Evolutionary conservation across 2,797 vertebrate species (phyloP).

Genomic region (Dendrocincla tyrannina): DNA sequence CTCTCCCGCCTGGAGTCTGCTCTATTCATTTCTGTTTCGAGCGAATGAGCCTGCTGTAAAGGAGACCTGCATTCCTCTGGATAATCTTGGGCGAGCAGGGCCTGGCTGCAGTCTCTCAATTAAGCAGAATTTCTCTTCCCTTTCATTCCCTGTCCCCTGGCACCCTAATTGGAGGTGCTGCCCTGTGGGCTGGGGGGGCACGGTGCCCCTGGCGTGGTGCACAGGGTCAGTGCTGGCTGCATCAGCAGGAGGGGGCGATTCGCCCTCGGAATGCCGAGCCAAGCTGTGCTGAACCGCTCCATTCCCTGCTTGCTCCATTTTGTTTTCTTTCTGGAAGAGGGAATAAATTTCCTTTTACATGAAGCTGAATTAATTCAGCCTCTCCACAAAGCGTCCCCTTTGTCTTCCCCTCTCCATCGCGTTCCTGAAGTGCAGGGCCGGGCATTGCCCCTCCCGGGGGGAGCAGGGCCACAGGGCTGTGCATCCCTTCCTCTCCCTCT

Average conservation of each 20-base stretch:
- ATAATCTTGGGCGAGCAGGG: slow-evolving; percentile 27
- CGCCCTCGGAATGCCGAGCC: background rate
- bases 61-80: slow-evolving; percentile 38
- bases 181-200: background rate
- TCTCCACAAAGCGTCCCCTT: background rate
- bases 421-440: background rate
- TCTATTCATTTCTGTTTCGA: slow-evolving; percentile 51
- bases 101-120: slow-evolving; percentile 27
- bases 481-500: background rate
- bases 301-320: background rate
- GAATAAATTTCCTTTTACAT: background rate
- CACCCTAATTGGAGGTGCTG: slow-evolving; percentile 10
- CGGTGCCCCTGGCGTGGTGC: accelerated
- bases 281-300: background rate
- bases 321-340: background rate
- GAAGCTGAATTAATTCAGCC: background rate
- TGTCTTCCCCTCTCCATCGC: background rate
- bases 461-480: background rate
- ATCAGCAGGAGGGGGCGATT: background rate
- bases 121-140: slow-evolving; percentile 18
- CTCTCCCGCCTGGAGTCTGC: background rate
- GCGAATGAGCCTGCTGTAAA: slow-evolving; percentile 35
- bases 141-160: background rate
- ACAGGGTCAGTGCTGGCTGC: background rate
- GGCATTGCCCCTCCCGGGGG: background rate